Evolutionary conservation across 2,797 vertebrate genomes (phyloP).

Genomic region (Acipenser oxyrinchus): DNA sequence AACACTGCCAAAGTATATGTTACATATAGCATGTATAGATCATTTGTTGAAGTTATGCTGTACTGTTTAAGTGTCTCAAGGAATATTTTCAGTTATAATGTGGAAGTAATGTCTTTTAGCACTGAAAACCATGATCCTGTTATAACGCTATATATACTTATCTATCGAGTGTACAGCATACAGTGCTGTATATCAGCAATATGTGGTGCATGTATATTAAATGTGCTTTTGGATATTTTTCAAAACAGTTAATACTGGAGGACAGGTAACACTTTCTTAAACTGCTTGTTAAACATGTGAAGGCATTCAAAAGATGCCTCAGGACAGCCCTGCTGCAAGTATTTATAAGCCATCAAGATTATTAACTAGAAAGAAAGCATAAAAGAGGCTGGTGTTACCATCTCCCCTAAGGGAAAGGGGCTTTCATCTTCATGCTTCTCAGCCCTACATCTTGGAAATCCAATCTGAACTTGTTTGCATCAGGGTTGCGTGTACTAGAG

Average conservation of each 20-base stretch:
- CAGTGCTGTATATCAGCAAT: background rate
- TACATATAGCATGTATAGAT: too few relatives aligned
- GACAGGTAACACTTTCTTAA: conserved; percentile 3
- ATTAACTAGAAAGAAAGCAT: background rate
- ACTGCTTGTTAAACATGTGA: background rate
- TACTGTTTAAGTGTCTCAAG: too few relatives aligned
- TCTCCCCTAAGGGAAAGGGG: background rate
- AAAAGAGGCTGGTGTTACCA: background rate
- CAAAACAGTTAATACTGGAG: background rate
- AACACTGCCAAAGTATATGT: too few relatives aligned
- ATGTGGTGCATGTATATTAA: background rate
- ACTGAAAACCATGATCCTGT: too few relatives aligned
- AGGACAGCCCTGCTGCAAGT: background rate
- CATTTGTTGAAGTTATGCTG: too few relatives aligned
- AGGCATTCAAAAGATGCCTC: background rate
- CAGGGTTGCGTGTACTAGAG: background rate
- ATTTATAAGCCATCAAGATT: conserved; percentile 7
- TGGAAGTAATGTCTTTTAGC: too few relatives aligned
- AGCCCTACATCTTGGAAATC: background rate
- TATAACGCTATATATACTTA: background rate
- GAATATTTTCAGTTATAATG: too few relatives aligned
- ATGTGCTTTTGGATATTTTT: background rate
- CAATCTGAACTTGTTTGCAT: conserved; percentile 2
- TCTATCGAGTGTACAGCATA: background rate
- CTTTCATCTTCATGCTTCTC: conserved; percentile 3